Evolutionary conservation across 2,888 invertebrate species (phyloP), one percentile per base, ranked within the genome.

Genomic region (Dicyrtoma fusca): DNA sequence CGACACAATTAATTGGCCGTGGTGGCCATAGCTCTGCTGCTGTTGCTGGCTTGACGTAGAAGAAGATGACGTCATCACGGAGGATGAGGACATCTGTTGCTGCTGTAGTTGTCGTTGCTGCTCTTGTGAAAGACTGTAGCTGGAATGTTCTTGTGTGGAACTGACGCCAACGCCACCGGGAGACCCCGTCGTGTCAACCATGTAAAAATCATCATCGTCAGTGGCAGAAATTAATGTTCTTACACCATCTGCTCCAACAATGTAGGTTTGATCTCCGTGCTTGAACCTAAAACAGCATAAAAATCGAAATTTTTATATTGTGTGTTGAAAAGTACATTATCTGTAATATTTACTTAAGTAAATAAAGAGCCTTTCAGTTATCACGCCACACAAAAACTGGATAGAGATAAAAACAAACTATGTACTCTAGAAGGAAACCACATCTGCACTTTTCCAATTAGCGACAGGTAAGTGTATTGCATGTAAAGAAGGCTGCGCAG

Each of bases 201-300:
- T 68, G 21, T 69, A 62, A 49, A 63, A 69, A 71, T 73, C 68
- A 26, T 71, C 69, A 25, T 69, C 53, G 13, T 71, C 71, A 23
- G 73, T 71, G 1, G 72, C 74, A 42, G 71, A 57, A 34, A 57
- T 34, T 11, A 66, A 42, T 25, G 34, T 23, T 25, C 66, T 14
- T 1, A 64, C 49, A 17, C 59, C 69, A n/a, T 69, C 69, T 11
- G 69, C 21, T 17, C 45, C 59, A 19, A 59, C 69, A n/a, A 26
- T 57, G 21, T 26, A 62, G n/a, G 25, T 62, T 23, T 62, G 23
- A 42, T 71, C 71, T 42, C 64, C 89, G 82, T 89, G 84, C 45
- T 88, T 77, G 68, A 77, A 76, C 71, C 79, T 79, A 47, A 13
- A 72, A 25, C 17, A 49, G 13, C 25, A 53, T 51, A 51, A 23